phyloP scores from a whole-genome alignment of 2,113 vertebrate species.

The Grus americana region DNA sequence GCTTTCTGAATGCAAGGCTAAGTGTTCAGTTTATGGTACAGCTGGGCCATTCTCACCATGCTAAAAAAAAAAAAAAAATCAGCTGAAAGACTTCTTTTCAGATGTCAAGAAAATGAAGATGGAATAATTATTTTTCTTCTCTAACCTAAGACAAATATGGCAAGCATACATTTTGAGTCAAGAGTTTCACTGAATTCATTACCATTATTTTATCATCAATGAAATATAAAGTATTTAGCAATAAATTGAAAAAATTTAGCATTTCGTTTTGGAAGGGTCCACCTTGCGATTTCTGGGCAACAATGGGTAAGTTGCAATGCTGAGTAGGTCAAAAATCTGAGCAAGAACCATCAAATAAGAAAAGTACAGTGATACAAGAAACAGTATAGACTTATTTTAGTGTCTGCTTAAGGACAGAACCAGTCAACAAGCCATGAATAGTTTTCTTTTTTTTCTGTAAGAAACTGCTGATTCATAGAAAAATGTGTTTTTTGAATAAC shows the following conservation, averaged over 20 bases:
- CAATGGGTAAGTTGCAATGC: not conserved
- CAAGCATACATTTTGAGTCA: not conserved
- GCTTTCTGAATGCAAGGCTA: conserved; percentile 50
- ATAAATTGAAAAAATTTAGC: not conserved
- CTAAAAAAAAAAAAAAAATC: not conserved
- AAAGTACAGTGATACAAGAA: not conserved
- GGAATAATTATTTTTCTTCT: conserved; percentile 44
- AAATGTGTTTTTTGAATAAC: not conserved
- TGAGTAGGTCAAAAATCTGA: not conserved
- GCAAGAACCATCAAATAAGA: not conserved
- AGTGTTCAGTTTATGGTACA: conserved; percentile 45
- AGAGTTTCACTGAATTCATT: conserved; percentile 5
- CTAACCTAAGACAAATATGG: not conserved
- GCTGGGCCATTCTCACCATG: conserved; percentile 52
- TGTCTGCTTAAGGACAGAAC: not conserved
- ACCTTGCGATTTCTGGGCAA: not conserved
- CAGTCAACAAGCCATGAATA: not conserved
- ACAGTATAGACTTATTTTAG: not conserved
- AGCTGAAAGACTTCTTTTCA: conserved; percentile 47
- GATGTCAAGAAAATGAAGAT: conserved; percentile 19
- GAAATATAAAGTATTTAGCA: not conserved
- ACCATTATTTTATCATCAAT: not conserved
- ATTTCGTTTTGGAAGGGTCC: not conserved
- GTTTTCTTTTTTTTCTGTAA: not conserved
- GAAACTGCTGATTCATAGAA: not conserved